Conservation (phyloP, 2,888 invertebrate species). For the Amiota minor region DNA sequence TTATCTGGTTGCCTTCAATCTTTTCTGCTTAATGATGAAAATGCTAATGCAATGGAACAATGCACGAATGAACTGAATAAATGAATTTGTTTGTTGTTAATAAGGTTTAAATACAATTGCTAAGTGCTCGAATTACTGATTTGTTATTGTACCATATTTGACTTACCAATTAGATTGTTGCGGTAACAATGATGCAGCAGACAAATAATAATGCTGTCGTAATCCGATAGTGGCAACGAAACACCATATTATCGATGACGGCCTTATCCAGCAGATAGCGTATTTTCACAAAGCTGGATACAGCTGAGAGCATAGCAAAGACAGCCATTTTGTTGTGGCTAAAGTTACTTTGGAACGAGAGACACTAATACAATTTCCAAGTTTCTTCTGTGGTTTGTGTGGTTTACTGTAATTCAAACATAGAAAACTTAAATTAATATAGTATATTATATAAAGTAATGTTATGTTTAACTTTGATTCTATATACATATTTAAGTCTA, state of each 20-base stretch:
- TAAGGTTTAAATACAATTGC: not conserved
- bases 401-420: no score
- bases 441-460: no score
- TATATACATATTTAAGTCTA: no score
- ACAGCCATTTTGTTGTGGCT: constrained; percentile 80
- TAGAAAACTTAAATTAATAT: no score
- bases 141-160: constrained; percentile 21
- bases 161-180: constrained; percentile 91
- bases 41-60: constrained; percentile 13
- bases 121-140: constrained; percentile 3
- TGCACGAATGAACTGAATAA: no score
- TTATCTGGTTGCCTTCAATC: not conserved
- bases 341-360: not conserved
- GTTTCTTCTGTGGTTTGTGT: not conserved
- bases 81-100: no score
- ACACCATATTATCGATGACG: constrained; percentile 91
- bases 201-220: constrained; percentile 89
- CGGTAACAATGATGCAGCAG: constrained; percentile 90
- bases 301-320: constrained; percentile 88
- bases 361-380: no score
- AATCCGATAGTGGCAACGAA: constrained; percentile 90
- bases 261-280: constrained; percentile 91
- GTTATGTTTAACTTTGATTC: no score
- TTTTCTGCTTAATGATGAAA: no score
- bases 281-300: constrained; percentile 92